Evolutionary conservation across 2,888 invertebrate species (phyloP), one percentile per base, ranked within the genome.

Genomic region (Hybos culiciformis): DNA sequence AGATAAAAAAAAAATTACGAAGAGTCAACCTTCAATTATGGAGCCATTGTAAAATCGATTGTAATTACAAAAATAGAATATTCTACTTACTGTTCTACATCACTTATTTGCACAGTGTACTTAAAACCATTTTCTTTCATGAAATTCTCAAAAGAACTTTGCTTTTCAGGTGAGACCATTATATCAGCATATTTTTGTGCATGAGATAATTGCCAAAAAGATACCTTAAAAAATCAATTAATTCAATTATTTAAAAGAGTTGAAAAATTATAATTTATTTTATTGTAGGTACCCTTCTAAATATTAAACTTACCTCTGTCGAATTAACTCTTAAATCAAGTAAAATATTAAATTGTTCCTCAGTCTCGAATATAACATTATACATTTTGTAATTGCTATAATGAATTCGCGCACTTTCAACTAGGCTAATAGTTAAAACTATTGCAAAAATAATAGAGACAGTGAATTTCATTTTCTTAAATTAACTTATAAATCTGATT

Each of bases 281-380:
- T n/a, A n/a, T n/a, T n/a, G n/a, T n/a, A n/a, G n/a, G n/a, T n/a
- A n/a, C n/a, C n/a, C n/a, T n/a, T n/a, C n/a, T n/a, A n/a, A n/a
- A n/a, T n/a, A n/a, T 12, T n/a, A 29, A 5, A 36, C 14, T 20
- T 20, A 21, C 14, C 3, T 36, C 21, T 14, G 14, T 8, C 14
- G 21, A 21, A 14, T 36, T 19, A 3, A 36, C 12, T 5, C 6
- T 7, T 21, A 36, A 20, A 14, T 36, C 5, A 7, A 14, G 8
- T n/a, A 36, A 19, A 21, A 36, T 36, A 20, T 36, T n/a, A 14
- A 36, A 36, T 36, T 36, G 36, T 36, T 36, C 20, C 3, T 36
- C 36, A n/a, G 36, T 36, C 21, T 19, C 21, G 14, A 36, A 36
- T 36, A 20, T 14, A 36, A 36, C 36, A 4, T 14, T 3, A 21